Conservation (phyloP, 2,888 invertebrate species). For the Cordilura impudica region DNA sequence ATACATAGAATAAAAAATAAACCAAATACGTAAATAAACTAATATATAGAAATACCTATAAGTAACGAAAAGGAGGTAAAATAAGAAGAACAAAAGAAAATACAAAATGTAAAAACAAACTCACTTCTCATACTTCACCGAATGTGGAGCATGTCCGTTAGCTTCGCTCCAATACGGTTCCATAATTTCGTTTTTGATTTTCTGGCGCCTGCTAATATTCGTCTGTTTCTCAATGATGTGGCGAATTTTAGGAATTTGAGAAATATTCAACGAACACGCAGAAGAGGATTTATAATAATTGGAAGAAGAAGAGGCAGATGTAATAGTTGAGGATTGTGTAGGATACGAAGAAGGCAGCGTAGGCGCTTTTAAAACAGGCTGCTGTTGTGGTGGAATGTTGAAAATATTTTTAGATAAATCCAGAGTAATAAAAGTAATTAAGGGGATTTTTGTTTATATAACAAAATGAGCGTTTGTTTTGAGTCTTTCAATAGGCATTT, state of each 20-base stretch:
- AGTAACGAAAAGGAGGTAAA: neutral
- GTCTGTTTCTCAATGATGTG: conserved; percentile 31
- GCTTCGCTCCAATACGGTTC: conserved; percentile 77
- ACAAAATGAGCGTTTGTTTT: neutral
- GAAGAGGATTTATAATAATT: neutral
- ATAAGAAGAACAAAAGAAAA: conserved; percentile 1
- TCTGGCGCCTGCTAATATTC: conserved; percentile 47
- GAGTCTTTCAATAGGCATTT: neutral
- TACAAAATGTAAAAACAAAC: conserved; percentile 62
- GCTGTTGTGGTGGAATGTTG: conserved; percentile 75
- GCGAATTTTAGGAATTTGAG: neutral
- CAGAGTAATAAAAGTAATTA: neutral
- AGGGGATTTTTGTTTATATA: conserved; percentile 1
- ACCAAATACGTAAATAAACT: neutral
- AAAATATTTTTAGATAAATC: conserved; percentile 50
- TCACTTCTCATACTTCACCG: conserved; percentile 78
- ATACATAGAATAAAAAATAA: neutral
- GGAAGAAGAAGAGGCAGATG: conserved; percentile 46
- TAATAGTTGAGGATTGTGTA: conserved; percentile 14
- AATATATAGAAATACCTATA: neutral
- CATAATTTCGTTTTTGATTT: conserved; percentile 69
- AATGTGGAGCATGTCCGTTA: conserved; percentile 78
- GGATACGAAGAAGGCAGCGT: conserved; percentile 56
- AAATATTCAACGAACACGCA: conserved; percentile 3
- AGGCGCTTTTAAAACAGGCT: conserved; percentile 53